Base-by-base conservation (phyloP, 2,113 vertebrate species). In the Corvus hawaiiensis region DNA sequence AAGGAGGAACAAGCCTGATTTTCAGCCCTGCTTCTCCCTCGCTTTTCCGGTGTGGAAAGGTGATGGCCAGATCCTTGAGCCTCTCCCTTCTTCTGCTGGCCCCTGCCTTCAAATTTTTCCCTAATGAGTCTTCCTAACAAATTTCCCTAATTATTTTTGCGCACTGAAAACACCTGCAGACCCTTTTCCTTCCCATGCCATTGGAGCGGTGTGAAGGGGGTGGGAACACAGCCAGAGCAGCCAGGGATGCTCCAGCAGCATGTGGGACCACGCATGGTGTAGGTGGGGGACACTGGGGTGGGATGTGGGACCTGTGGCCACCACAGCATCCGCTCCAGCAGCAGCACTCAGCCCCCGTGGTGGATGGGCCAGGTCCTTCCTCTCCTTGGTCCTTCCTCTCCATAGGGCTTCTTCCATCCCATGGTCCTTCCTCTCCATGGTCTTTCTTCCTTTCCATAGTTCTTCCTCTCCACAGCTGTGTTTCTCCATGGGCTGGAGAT, bases 361-460 rank as follows among this genome's bases (percentile, higher is more conserved):
- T 0, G 0, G 39, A n/a, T 21, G 23, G 5, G 62, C n/a, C 0
- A 0, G 6, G 7, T 61, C 14, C 35, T 61, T 39, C 35, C 23
- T 10, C 37, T 41, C 21, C 28, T 6, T 14, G 37, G 28, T 52
- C 17, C 44, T 49, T 49, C 46, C 13, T 22, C 33, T 71, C 37
- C 66, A n/a, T 8, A 22, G 20, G 14, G 33, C 16, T 63, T 26
- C 33, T 46, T 55, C 55, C 37, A 43, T 26, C 27, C 35, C n/a
- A 15, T 16, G 14, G 16, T 44, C 20, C 61, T 54, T 71, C 49
- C 68, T 39, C 19, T 30, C 37, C 21, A 4, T 43, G 27, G 16
- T 26, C 20, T 9, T 22, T 7, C 48, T 28, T 43, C 32, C 19
- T 44, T 16, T 62, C 46, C 32, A 19, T 6, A 13, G 56, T 28